phyloP scores from a whole-genome alignment of 1,140 invertebrate species.

The Cephus cinctus region DNA sequence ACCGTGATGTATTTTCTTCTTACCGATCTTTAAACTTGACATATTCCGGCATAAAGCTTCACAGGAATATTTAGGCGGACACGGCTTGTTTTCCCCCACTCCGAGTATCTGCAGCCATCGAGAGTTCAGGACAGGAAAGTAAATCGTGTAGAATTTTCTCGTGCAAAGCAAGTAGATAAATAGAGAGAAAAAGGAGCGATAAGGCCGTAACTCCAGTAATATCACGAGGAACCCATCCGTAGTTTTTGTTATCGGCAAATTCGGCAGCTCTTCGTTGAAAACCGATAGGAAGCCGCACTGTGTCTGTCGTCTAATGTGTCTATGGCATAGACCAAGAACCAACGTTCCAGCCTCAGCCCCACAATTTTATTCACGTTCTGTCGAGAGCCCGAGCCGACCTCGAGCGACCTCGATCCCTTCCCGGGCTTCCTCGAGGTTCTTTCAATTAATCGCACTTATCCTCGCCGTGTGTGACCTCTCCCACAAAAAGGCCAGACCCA shows the following conservation, averaged over 20 bases:
- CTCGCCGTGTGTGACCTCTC: constrained; percentile 22
- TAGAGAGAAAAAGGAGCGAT: constrained; percentile 5
- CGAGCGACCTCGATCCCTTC: too few species aligned
- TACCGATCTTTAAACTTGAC: constrained; percentile 68
- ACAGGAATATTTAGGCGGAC: constrained; percentile 36
- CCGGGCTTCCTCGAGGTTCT: too few species aligned
- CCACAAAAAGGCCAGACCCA: constrained; percentile 33
- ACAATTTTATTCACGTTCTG: too few species aligned
- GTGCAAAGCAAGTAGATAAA: constrained; percentile 21
- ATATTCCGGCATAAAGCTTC: constrained; percentile 57
- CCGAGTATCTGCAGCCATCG: constrained; percentile 41
- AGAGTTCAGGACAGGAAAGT: constrained; percentile 43
- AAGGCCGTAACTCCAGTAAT: too few species aligned
- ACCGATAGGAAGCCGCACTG: constrained; percentile 10
- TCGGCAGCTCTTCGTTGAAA: too few species aligned
- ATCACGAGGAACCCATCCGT: too few species aligned
- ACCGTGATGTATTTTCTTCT: too few species aligned
- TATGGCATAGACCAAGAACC: background rate
- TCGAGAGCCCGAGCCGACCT: too few species aligned
- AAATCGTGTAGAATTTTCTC: constrained; percentile 23
- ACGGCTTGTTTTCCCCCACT: constrained; percentile 49
- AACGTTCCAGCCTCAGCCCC: background rate
- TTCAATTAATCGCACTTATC: background rate
- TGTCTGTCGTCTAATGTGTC: constrained; percentile 2
- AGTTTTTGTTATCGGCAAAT: too few species aligned